Percentiles rank a stretch among this genome's conserved stretches.
Evolutionary conservation across 1,140 invertebrate species (phyloP).

Genomic region (Epicauta chinensis): DNA sequence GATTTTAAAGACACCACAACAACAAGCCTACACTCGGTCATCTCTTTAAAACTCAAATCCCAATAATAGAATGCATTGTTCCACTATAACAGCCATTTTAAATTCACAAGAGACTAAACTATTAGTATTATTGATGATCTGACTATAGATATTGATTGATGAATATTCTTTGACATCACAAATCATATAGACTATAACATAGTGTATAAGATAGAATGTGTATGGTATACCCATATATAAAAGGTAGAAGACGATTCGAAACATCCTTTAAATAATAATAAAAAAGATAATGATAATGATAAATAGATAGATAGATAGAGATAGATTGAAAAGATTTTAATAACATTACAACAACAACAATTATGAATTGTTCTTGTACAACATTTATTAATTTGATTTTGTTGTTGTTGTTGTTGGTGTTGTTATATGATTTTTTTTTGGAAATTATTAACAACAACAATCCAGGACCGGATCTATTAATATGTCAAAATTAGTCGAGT

Average conservation of each 20-base stretch:
- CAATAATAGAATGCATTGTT: slow-evolving; percentile 20
- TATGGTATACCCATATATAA: no score
- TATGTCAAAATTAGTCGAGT: background rate
- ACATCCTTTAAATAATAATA: no score
- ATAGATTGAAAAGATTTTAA: no score
- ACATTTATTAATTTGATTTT: slow-evolving; percentile 2
- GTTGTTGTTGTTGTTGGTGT: background rate
- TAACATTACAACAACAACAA: no score
- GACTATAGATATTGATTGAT: slow-evolving; percentile 22
- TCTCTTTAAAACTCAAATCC: slow-evolving; percentile 16
- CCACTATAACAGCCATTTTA: slow-evolving; percentile 18
- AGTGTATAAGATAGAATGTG: no score
- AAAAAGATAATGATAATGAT: no score
- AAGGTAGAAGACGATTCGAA: no score
- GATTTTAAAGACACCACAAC: background rate
- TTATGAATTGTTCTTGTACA: slow-evolving; percentile 1
- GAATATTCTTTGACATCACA: slow-evolving; percentile 17
- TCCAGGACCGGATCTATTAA: background rate
- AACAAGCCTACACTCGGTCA: background rate
- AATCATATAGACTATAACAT: no score
- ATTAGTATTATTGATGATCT: slow-evolving; percentile 27
- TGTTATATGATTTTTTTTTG: background rate
- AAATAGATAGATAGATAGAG: no score
- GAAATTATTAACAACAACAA: background rate
- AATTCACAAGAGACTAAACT: slow-evolving; percentile 18